Percentiles rank a stretch among this genome's conserved stretches.
These are phyloP conservation scores for Lethenteron camtschaticum DNA, from an alignment of 2,113 vertebrate genomes.

Conservation along the genomic window DNA sequence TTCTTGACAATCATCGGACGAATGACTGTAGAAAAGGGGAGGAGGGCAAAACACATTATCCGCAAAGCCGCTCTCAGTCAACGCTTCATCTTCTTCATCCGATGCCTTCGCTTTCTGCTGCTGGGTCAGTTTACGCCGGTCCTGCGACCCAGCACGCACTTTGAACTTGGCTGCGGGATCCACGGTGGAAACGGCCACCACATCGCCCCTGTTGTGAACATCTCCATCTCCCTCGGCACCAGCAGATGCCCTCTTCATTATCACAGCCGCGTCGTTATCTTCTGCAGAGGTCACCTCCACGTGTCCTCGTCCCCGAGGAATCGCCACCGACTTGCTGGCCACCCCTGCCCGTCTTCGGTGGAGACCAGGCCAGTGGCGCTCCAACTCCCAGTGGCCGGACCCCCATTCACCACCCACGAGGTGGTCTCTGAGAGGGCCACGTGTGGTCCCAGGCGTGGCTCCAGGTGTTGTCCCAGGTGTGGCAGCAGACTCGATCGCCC, in stretches of 20 bases:
- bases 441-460: too few species aligned
- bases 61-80: conserved; percentile 16
- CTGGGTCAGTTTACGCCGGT: neutral
- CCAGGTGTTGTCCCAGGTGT: conserved; percentile 11
- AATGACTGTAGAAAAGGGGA: conserved; percentile 34
- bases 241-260: too few species aligned
- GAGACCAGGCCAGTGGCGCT: neutral
- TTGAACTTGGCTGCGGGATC: too few species aligned
- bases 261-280: too few species aligned
- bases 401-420: neutral
- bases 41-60: conserved; percentile 39
- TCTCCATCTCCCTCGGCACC: too few species aligned
- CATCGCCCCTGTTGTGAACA: too few species aligned
- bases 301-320: too few species aligned
- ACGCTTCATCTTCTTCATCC: conserved; percentile 8
- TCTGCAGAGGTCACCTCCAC: too few species aligned
- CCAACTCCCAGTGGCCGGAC: neutral
- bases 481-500: conserved; percentile 18
- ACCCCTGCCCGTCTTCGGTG: neutral
- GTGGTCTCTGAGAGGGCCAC: neutral
- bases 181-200: too few species aligned
- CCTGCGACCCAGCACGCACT: too few species aligned
- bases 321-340: too few species aligned
- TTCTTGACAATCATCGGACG: conserved; percentile 12
- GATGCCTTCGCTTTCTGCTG: conserved; percentile 6